A percentile compares a stretch with the other conserved stretches of the same genome.
Evolutionary conservation across 2,888 invertebrate species (phyloP).

Genomic region (Furcula furcula): DNA sequence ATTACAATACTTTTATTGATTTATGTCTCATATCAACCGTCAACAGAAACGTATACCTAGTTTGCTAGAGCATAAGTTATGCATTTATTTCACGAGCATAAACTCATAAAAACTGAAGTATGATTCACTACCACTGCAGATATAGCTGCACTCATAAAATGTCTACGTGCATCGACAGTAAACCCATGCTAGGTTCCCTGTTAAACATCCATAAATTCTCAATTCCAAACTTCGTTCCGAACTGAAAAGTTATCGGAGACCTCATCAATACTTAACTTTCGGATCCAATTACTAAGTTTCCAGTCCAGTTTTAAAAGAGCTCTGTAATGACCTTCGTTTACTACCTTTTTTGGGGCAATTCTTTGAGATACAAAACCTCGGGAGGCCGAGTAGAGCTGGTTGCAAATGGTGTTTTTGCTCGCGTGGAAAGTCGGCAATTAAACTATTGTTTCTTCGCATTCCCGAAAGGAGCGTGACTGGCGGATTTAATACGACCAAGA

Average conservation of each 20-base stretch:
- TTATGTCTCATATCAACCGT: too few species aligned
- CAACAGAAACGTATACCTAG: too few species aligned
- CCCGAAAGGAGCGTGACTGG: conserved; percentile 5
- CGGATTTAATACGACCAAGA: too few species aligned
- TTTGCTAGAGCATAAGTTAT: too few species aligned
- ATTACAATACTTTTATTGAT: too few species aligned
- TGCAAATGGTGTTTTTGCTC: conserved; percentile 16
- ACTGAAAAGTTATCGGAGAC: conserved; percentile 21
- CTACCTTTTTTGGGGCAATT: conserved; percentile 2
- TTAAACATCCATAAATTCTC: conserved; percentile 17
- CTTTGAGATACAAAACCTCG: background rate
- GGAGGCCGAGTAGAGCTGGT: conserved; percentile 12
- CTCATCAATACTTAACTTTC: conserved; percentile 33
- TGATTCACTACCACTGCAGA: too few species aligned
- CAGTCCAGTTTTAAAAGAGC: conserved; percentile 14
- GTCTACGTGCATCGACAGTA: too few species aligned
- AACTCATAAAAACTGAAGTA: too few species aligned
- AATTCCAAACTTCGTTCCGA: conserved; percentile 11
- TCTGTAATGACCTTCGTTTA: conserved; percentile 2
- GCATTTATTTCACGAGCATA: too few species aligned
- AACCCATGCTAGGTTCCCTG: conserved; percentile 1
- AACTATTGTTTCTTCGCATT: conserved; percentile 17
- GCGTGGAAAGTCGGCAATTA: conserved; percentile 15
- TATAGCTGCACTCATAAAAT: too few species aligned
- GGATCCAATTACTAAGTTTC: conserved; percentile 35